phyloP scores from a whole-genome alignment of 2,797 vertebrate genomes.

The Pagetopsis macropterus region DNA sequence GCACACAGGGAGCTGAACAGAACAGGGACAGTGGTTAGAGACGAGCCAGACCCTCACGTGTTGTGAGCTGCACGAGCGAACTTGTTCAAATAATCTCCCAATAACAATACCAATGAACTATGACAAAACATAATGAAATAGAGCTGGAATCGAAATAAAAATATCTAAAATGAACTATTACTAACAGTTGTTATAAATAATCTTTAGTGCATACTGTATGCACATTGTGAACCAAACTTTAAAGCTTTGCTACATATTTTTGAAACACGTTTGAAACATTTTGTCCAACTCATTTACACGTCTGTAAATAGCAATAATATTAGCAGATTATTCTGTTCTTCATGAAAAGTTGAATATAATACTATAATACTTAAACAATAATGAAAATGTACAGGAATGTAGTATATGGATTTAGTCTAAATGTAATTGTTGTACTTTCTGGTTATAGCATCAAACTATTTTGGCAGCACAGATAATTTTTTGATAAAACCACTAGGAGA shows the following conservation, averaged over 20 bases:
- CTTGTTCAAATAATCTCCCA: not conserved
- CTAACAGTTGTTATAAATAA: not conserved
- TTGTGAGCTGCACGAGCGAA: not conserved
- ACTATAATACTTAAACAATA: not conserved
- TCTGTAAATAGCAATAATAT: not conserved
- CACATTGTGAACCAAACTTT: not conserved
- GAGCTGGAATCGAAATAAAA: not conserved
- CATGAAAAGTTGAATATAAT: not conserved
- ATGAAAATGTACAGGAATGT: not conserved
- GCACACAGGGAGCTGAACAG: constrained; percentile 82
- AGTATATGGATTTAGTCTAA: not conserved
- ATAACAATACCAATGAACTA: not conserved
- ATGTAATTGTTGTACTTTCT: not conserved
- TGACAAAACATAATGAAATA: not conserved
- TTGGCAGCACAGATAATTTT: too few species aligned
- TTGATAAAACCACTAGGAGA: too few species aligned
- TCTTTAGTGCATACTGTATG: not conserved
- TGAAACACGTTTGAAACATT: not conserved
- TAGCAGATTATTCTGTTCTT: not conserved
- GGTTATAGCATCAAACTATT: not conserved
- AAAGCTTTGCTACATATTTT: not conserved
- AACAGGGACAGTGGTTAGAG: not conserved
- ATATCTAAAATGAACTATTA: not conserved
- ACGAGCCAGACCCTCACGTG: not conserved
- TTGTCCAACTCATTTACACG: not conserved